phyloP scores from a whole-genome alignment of 2,797 vertebrate species.

The Hyperoplus immaculatus region DNA sequence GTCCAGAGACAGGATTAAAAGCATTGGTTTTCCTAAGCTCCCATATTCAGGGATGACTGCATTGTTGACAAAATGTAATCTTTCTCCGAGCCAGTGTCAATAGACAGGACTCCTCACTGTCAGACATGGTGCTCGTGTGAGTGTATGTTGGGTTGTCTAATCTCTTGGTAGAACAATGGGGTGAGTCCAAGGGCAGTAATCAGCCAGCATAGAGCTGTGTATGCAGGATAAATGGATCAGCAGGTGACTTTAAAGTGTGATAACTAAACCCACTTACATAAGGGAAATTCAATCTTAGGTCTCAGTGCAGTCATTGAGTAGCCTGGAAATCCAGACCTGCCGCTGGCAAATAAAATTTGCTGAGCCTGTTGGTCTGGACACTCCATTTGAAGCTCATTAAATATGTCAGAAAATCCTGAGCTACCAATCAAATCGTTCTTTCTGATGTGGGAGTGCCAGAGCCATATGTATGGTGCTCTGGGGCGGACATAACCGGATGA shows the following conservation, averaged over 20 bases:
- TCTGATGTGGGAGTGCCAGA: no score
- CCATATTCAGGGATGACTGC: conserved; percentile 26
- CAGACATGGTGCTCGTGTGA: not conserved
- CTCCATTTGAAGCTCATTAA: no score
- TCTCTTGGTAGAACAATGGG: not conserved
- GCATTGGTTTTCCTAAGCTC: conserved; percentile 39
- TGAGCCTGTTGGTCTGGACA: no score
- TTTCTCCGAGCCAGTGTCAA: conserved; percentile 7
- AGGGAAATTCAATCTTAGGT: not conserved
- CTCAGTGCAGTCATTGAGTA: no score
- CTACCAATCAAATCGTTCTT: no score
- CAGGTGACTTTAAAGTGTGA: not conserved
- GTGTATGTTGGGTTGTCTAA: not conserved
- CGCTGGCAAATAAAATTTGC: no score
- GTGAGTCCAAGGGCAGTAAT: not conserved
- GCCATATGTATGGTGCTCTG: no score
- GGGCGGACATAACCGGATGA: no score
- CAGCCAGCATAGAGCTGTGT: not conserved
- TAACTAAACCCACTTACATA: not conserved
- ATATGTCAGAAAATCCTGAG: no score
- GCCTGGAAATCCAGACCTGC: no score
- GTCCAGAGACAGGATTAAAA: conserved; percentile 55
- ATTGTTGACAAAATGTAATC: conserved; percentile 47
- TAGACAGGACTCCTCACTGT: conserved; percentile 16
- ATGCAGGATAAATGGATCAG: conserved; percentile 16